These are phyloP conservation scores for Valencia hispanica DNA, from an alignment of 2,797 vertebrate species.

Conservation along the genomic window DNA sequence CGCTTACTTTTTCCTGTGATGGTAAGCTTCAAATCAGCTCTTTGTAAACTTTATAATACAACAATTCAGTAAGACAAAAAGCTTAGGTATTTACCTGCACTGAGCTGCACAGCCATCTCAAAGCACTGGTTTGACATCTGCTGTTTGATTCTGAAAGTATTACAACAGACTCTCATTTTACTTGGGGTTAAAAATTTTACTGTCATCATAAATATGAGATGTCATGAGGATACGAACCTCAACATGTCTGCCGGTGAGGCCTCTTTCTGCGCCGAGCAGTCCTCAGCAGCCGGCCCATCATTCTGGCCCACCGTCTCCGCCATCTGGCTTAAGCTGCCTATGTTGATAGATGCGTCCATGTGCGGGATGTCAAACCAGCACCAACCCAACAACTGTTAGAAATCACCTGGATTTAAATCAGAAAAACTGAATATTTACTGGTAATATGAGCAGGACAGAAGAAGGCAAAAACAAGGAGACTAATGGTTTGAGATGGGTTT, in stretches of 20 bases:
- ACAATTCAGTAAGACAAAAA: neutral
- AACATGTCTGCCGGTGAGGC: conserved; percentile 61
- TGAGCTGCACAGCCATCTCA: conserved; percentile 80
- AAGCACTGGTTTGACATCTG: conserved; percentile 84
- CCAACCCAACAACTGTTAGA: neutral
- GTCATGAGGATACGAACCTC: conserved; percentile 52
- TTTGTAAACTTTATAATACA: neutral
- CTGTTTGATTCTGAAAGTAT: conserved; percentile 76
- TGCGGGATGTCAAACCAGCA: conserved; percentile 6
- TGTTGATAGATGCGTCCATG: conserved; percentile 46
- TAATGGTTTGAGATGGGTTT: neutral
- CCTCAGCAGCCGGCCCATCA: conserved; percentile 28
- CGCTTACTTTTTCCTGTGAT: conserved; percentile 66
- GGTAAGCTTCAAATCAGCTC: conserved; percentile 19
- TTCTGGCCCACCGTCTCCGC: conserved; percentile 36
- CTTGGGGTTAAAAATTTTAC: neutral
- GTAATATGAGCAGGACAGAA: too few species aligned
- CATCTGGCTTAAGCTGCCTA: conserved; percentile 22
- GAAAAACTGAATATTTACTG: neutral
- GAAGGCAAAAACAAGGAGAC: neutral
- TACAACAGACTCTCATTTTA: conserved; percentile 13
- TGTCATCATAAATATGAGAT: neutral
- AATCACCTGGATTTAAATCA: neutral
- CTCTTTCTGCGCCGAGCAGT: conserved; percentile 32
- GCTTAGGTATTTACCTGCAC: conserved; percentile 61